These are phyloP conservation scores for Sylvicola cinctus DNA, from an alignment of 2,888 invertebrate genomes.

Conservation along the genomic window DNA sequence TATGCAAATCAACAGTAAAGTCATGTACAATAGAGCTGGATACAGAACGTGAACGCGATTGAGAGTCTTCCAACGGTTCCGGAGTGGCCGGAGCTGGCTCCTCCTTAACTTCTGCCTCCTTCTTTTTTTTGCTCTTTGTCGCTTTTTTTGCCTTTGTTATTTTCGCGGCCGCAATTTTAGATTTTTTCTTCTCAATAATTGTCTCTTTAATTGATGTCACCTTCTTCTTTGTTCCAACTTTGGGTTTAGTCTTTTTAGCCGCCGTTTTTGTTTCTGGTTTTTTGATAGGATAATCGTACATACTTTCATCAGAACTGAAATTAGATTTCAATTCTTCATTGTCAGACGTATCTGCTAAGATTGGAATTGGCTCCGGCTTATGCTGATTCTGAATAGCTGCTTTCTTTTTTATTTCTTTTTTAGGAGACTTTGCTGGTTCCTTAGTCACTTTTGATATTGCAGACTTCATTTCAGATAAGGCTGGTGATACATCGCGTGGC, in stretches of 20 bases:
- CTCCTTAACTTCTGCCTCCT: constrained; percentile 8
- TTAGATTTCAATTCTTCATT: no score
- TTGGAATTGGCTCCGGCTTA: neutral
- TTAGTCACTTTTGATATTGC: constrained; percentile 1
- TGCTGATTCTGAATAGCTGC: constrained; percentile 10
- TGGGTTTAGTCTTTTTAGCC: no score
- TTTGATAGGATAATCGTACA: no score
- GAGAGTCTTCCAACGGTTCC: constrained; percentile 6
- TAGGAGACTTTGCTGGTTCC: constrained; percentile 6
- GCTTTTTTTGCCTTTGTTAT: constrained; percentile 14
- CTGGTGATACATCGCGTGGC: no score
- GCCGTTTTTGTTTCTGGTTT: no score
- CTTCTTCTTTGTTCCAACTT: no score
- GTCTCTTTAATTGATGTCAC: no score
- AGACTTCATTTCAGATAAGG: no score
- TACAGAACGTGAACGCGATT: constrained; percentile 3
- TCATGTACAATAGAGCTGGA: constrained; percentile 13
- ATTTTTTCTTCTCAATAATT: no score
- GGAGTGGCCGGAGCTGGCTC: constrained; percentile 8
- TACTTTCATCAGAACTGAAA: no score
- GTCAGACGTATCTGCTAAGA: no score
- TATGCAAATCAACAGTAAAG: constrained; percentile 24
- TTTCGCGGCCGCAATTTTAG: no score
- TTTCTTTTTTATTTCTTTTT: constrained; percentile 11
- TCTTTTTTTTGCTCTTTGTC: constrained; percentile 12